Base-by-base conservation (phyloP, 92 coral and sea anemone species). In the Phymanthus crucifer region DNA sequence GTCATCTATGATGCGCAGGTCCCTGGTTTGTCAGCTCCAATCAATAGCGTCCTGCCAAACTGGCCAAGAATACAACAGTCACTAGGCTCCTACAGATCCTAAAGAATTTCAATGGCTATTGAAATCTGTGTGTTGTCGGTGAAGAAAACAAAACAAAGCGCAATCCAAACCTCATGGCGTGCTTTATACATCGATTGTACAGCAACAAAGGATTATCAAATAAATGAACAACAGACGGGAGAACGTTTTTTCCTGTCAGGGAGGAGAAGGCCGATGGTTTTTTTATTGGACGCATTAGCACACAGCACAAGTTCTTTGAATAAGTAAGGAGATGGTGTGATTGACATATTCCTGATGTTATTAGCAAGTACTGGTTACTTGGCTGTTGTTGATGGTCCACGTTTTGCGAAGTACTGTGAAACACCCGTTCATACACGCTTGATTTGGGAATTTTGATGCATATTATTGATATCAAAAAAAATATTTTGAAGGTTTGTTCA, bases 1-100 rank as follows among this genome's bases (percentile, higher is more conserved):
- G 45, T 78, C 37, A 79, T 13, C 66, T 17, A 19, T 61, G 40
- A 79, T 40, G 24, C 27, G 57, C 79, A 75, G 70, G 79, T 75
- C 31, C 34, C 26, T 31, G 38, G 69, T 33, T 52, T 19, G 31
- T 75, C 79, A 52, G 4, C 21, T 29, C 46, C 4, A 21, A 56
- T 75, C 45, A 75, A 56, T 75, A 52, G 70, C 2, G 36, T 33
- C 23, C 11, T 75, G 36, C 57, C 48, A 75, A 56, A 6, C 8
- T 32, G 75, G 32, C 40, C 33, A 17, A 29, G 5, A 75, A 26
- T 40, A 17, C 6, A 23, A 52, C 64, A 29, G 27, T 46, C 29
- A 36, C 10, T 54, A n/a, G n/a, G 58, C 21, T 8, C 40, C 31
- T 76, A 69, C 2, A 6, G 58, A 31, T 46, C 78, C 36, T 47